Conservation (phyloP, 2,113 vertebrate species). For the Nicator chloris region DNA sequence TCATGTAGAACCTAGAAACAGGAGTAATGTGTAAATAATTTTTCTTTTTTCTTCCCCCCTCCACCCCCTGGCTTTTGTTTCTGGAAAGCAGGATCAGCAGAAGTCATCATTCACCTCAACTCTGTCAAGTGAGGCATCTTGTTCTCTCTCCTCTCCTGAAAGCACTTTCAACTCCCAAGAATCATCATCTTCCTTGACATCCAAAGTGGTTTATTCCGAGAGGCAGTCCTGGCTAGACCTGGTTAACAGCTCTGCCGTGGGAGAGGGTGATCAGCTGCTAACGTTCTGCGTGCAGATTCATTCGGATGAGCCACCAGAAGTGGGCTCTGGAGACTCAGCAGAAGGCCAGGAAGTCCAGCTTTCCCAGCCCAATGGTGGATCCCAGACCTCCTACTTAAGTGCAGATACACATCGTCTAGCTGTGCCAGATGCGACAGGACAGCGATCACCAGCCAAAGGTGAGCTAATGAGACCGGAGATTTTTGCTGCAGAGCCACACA, state of each 20-base stretch:
- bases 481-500: background rate
- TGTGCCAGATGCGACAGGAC: constrained; percentile 13
- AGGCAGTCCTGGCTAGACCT: constrained; percentile 82
- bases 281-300: constrained; percentile 76
- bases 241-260: constrained; percentile 67
- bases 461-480: background rate
- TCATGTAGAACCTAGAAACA: background rate
- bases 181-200: constrained; percentile 70
- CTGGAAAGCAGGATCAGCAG: constrained; percentile 60
- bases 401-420: constrained; percentile 40
- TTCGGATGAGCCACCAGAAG: background rate
- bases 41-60: background rate
- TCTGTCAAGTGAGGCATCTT: constrained; percentile 73
- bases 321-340: background rate
- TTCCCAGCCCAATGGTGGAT: background rate
- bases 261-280: constrained; percentile 60
- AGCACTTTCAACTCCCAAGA: constrained; percentile 77
- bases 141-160: constrained; percentile 78
- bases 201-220: constrained; percentile 67
- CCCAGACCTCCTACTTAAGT: constrained; percentile 29
- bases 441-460: constrained; percentile 61
- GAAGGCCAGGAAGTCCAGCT: background rate
- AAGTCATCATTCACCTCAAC: constrained; percentile 74
- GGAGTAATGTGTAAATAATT: background rate
- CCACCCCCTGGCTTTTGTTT: background rate